Evolutionary conservation across 2,888 invertebrate genomes (phyloP).

Genomic region (Drosophila limbata): DNA sequence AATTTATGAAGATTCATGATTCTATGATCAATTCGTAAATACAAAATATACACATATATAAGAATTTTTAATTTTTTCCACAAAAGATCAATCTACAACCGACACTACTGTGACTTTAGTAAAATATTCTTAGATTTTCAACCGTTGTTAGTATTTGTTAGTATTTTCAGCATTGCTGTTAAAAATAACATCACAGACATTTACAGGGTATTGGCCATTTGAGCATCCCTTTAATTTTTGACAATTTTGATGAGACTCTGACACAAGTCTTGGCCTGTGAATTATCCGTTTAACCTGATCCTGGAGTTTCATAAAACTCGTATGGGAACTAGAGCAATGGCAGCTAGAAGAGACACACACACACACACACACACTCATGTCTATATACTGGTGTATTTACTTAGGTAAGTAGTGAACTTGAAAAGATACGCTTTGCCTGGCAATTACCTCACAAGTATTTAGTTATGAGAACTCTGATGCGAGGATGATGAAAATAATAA

Average conservation of each 20-base stretch:
- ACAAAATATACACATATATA: not conserved
- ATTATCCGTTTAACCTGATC: conserved; percentile 20
- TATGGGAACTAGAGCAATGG: conserved; percentile 35
- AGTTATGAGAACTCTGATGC: conserved; percentile 42
- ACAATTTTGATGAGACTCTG: not conserved
- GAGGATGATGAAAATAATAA: conserved; percentile 30
- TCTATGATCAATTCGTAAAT: not conserved
- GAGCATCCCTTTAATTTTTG: not conserved
- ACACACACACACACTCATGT: conserved; percentile 3
- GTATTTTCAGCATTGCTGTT: not conserved
- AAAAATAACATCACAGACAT: not conserved
- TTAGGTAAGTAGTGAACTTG: conserved; percentile 61
- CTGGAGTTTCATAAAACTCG: conserved; percentile 7
- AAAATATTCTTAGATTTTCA: too few relatives aligned
- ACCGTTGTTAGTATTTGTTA: not conserved
- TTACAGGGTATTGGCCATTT: not conserved
- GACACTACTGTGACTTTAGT: too few relatives aligned
- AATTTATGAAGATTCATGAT: too few relatives aligned
- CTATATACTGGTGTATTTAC: conserved; percentile 42
- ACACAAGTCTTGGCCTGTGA: conserved; percentile 5
- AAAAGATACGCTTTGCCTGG: conserved; percentile 60
- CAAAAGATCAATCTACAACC: too few relatives aligned
- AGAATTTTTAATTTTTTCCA: too few relatives aligned
- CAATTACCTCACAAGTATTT: conserved; percentile 53
- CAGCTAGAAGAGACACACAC: conserved; percentile 8